Conservation (phyloP, 1,140 invertebrate species). For the Drosophila pruinosa region DNA sequence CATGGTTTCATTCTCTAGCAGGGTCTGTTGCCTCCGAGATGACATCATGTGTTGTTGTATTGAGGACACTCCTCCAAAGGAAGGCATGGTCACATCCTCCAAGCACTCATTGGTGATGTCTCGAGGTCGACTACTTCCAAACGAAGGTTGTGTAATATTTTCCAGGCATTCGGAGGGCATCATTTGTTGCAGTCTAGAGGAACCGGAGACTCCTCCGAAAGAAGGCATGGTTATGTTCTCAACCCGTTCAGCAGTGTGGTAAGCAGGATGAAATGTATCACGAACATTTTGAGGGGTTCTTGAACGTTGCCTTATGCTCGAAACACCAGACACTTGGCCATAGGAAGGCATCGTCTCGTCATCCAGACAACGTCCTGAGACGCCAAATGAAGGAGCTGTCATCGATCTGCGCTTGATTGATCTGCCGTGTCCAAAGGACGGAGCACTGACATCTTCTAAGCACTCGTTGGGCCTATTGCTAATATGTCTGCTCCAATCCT, state of each 20-base stretch:
- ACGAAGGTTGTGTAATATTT: neutral
- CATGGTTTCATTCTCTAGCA: slow-evolving; percentile 14
- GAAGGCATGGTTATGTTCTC: slow-evolving; percentile 34
- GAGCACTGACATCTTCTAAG: neutral
- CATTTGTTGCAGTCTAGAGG: neutral
- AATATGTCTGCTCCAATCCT: too few species aligned
- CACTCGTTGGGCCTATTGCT: neutral
- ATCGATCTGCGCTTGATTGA: too few species aligned
- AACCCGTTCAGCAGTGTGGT: slow-evolving; percentile 25
- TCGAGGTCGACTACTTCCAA: neutral
- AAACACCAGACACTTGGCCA: neutral
- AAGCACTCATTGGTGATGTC: neutral
- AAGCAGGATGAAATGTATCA: too few species aligned
- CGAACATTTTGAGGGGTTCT: too few species aligned
- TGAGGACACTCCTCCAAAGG: neutral
- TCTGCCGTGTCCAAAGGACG: neutral
- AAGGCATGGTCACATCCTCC: slow-evolving; percentile 22
- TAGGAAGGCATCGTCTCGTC: too few species aligned
- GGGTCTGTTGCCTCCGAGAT: too few species aligned
- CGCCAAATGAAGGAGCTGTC: slow-evolving; percentile 10
- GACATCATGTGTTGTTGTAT: neutral
- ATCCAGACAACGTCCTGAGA: too few species aligned
- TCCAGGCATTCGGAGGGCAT: neutral
- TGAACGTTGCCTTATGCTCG: neutral
- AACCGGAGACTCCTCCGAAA: neutral